These are phyloP conservation scores for Synanthedon formicaeformis DNA, from an alignment of 2,888 invertebrate species.

Conservation along the genomic window DNA sequence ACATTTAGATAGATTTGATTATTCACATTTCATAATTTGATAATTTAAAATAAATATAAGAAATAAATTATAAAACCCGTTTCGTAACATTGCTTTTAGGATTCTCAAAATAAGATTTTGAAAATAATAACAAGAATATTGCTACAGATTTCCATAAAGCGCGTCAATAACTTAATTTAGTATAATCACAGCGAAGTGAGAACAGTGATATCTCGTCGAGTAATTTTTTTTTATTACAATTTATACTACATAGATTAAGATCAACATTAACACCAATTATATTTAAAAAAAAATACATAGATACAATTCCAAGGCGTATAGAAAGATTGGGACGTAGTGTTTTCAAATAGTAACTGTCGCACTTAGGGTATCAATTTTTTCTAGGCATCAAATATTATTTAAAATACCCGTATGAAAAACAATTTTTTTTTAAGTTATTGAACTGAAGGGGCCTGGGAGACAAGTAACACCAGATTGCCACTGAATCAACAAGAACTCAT, in stretches of 20 bases:
- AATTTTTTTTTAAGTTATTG: too few species aligned
- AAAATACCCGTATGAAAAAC: too few species aligned
- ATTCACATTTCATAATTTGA: constrained; percentile 7
- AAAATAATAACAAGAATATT: not conserved
- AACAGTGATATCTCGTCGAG: constrained; percentile 15
- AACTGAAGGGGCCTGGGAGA: too few species aligned
- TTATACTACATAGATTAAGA: constrained; percentile 28
- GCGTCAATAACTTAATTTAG: not conserved
- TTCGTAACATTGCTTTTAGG: not conserved
- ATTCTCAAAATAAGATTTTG: not conserved
- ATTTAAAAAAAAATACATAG: constrained; percentile 20
- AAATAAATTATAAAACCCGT: not conserved
- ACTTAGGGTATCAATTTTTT: too few species aligned
- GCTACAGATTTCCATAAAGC: not conserved
- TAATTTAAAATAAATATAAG: not conserved
- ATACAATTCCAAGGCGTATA: too few species aligned
- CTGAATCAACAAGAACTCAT: too few species aligned
- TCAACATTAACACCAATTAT: constrained; percentile 40
- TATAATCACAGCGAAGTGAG: constrained; percentile 9
- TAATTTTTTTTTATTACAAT: constrained; percentile 11
- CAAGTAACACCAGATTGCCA: too few species aligned
- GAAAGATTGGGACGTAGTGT: too few species aligned
- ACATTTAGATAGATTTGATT: constrained; percentile 34
- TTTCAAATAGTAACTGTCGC: too few species aligned
- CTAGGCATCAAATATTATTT: too few species aligned